These are phyloP conservation scores for Molossus molossus DNA, from an alignment of 2,797 vertebrate genomes.

Conservation along the genomic window DNA sequence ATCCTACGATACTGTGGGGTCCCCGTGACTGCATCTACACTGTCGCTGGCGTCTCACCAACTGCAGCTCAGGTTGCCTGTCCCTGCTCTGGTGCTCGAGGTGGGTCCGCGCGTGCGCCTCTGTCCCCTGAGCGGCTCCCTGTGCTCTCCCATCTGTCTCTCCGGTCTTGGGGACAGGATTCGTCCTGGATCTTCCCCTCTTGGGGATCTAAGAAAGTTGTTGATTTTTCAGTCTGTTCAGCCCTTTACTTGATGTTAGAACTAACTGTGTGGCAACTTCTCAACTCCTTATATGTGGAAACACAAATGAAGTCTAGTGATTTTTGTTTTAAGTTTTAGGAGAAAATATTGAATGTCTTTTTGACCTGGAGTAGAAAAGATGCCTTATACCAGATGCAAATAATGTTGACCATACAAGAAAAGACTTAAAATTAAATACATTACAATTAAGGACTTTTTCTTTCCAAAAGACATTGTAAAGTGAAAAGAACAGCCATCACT, in stretches of 20 bases:
- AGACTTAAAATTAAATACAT: background rate
- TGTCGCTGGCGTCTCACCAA: background rate
- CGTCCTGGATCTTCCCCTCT: background rate
- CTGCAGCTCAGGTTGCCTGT: background rate
- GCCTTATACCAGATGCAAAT: constrained; percentile 8
- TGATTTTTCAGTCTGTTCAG: background rate
- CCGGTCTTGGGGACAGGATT: too few relatives aligned
- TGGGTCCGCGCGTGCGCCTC: background rate
- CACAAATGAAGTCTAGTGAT: background rate
- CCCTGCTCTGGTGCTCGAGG: background rate
- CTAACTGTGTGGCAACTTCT: background rate
- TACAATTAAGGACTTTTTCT: constrained; percentile 5
- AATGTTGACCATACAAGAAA: background rate
- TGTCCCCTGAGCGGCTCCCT: background rate
- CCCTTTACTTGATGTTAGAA: background rate
- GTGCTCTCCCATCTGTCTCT: background rate
- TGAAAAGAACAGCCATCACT: background rate
- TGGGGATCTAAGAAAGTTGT: background rate
- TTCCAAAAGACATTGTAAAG: background rate
- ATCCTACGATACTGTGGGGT: background rate
- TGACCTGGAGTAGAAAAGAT: background rate
- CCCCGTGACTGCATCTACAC: background rate
- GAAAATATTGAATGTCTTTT: constrained; percentile 29
- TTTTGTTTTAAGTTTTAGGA: background rate
- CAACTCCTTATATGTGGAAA: too few relatives aligned